phyloP scores from a whole-genome alignment of 2,113 vertebrate genomes.

The Ochotona curzoniae region DNA sequence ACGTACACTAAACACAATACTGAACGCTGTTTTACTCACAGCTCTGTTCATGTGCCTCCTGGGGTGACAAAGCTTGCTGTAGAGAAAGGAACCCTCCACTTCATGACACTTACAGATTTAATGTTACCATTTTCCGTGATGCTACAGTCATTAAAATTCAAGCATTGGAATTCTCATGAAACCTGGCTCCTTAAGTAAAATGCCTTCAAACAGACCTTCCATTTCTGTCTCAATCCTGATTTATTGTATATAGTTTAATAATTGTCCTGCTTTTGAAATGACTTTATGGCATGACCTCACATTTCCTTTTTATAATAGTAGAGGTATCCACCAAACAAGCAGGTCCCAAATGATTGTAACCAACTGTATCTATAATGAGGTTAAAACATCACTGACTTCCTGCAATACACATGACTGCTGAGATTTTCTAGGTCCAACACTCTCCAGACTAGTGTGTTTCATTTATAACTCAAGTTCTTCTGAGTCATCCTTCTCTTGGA shows the following conservation, averaged over 20 bases:
- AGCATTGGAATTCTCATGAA: not conserved
- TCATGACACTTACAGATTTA: not conserved
- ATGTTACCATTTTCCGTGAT: not conserved
- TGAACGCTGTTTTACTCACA: not conserved
- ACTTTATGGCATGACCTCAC: not conserved
- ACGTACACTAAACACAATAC: not conserved
- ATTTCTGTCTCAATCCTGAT: not conserved
- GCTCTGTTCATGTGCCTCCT: not conserved
- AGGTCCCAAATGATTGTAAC: not conserved
- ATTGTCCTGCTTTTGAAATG: not conserved
- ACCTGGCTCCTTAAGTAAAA: not conserved
- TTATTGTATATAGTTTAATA: not conserved
- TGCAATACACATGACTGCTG: not conserved
- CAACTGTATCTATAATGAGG: not conserved
- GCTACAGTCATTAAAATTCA: not conserved
- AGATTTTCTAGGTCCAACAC: not conserved
- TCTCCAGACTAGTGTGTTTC: not conserved
- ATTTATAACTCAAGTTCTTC: slow-evolving; percentile 41
- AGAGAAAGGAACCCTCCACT: not conserved
- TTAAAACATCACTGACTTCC: not conserved
- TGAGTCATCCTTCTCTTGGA: slow-evolving; percentile 1
- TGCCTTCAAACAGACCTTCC: not conserved
- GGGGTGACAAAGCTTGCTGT: not conserved
- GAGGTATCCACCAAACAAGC: not conserved
- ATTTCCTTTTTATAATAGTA: not conserved